Evolutionary conservation across 2,888 invertebrate species (phyloP).

Genomic region (Sinhomidia bicolor): DNA sequence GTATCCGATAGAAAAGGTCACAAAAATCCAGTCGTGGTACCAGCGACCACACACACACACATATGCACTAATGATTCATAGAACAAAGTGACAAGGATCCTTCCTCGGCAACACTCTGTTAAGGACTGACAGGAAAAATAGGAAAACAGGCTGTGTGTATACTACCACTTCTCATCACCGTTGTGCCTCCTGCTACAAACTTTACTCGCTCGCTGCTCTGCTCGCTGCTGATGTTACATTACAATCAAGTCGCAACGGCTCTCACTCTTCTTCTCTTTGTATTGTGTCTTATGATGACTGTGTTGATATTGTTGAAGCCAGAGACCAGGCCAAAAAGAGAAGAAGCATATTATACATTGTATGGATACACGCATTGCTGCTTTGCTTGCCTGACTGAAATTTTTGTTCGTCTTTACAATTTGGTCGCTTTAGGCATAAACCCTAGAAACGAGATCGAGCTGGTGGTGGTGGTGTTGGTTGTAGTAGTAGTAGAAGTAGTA

Average conservation of each 20-base stretch:
- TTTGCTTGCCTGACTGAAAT: slow-evolving; percentile 29
- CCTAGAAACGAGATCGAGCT: slow-evolving; percentile 37
- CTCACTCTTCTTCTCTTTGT: neutral
- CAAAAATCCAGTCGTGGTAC: slow-evolving; percentile 50
- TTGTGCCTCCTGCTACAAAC: slow-evolving; percentile 31
- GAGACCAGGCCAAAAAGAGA: neutral
- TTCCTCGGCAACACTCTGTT: slow-evolving; percentile 63
- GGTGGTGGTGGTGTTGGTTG: neutral
- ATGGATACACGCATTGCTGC: slow-evolving; percentile 9
- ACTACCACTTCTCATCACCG: slow-evolving; percentile 15
- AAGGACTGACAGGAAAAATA: slow-evolving; percentile 71
- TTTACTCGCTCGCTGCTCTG: neutral
- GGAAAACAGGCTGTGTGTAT: slow-evolving; percentile 71
- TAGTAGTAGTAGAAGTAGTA: neutral
- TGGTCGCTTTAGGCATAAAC: slow-evolving; percentile 38
- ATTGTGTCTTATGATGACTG: slow-evolving; percentile 43
- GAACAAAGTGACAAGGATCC: slow-evolving; percentile 65
- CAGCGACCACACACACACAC: slow-evolving; percentile 69
- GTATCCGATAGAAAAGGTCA: slow-evolving; percentile 58
- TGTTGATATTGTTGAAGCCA: slow-evolving; percentile 17
- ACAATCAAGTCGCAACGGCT: slow-evolving; percentile 31
- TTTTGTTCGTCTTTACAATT: slow-evolving; percentile 32
- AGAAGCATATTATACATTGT: neutral
- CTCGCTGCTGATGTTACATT: neutral
- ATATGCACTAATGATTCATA: slow-evolving; percentile 63